Percentiles rank a stretch among this genome's conserved stretches.
phyloP scores from a whole-genome alignment of 2,113 vertebrate genomes.

The Bettongia penicillata region DNA sequence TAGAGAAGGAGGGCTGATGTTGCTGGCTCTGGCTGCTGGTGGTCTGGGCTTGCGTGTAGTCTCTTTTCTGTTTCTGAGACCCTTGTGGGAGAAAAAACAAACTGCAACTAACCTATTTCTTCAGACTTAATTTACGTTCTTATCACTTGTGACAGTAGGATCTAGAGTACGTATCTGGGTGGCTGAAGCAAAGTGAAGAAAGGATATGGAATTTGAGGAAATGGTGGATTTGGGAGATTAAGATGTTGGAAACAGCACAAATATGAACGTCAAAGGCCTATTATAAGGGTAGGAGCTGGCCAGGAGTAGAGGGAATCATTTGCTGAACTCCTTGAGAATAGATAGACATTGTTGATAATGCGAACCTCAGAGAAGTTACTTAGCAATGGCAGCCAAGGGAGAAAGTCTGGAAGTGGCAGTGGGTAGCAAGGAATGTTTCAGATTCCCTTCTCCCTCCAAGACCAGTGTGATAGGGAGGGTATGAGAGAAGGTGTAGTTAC shows the following conservation, averaged over 20 bases:
- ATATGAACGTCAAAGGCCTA: not conserved
- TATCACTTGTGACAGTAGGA: not conserved
- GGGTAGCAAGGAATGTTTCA: not conserved
- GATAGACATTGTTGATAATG: not conserved
- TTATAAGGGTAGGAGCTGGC: not conserved
- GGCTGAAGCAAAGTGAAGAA: not conserved
- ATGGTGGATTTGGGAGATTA: not conserved
- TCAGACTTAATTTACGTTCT: not conserved
- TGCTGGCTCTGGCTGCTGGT: not conserved
- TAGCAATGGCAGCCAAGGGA: too few relatives aligned
- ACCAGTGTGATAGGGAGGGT: not conserved
- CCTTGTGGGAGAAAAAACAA: not conserved
- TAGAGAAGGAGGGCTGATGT: not conserved
- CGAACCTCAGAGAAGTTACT: too few relatives aligned
- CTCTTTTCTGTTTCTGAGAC: not conserved
- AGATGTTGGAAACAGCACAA: not conserved
- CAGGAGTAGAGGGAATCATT: not conserved
- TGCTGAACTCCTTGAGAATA: not conserved
- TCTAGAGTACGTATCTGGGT: not conserved
- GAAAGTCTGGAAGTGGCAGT: not conserved
- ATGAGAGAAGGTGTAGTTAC: not conserved
- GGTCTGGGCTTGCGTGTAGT: not conserved
- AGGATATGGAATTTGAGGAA: not conserved
- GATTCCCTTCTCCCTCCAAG: not conserved
- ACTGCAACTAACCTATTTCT: not conserved